phyloP scores from a whole-genome alignment of 2,888 invertebrate genomes.

The Melipona beecheii region DNA sequence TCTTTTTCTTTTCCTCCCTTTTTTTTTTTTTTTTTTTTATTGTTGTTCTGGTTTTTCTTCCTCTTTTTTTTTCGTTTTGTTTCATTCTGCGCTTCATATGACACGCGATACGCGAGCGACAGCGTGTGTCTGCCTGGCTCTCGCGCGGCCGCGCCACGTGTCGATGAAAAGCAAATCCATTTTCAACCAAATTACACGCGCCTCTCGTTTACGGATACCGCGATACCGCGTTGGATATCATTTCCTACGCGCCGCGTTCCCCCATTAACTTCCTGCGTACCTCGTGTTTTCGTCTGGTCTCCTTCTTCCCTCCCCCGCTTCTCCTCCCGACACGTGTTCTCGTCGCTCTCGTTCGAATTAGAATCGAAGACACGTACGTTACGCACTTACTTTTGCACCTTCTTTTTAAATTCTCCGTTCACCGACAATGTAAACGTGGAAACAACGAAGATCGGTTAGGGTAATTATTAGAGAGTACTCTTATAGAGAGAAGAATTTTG shows the following conservation, averaged over 20 bases:
- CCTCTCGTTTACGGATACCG: conserved; percentile 50
- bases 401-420: no score
- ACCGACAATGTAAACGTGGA: no score
- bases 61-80: neutral
- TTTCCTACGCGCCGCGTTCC: conserved; percentile 29
- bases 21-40: neutral
- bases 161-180: conserved; percentile 68
- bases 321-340: no score
- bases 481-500: no score
- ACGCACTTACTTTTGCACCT: no score
- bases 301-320: neutral
- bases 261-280: conserved; percentile 16
- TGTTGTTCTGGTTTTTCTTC: no score
- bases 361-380: neutral
- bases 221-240: conserved; percentile 46
- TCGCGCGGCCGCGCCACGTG: conserved; percentile 29
- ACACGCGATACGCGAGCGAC: conserved; percentile 50
- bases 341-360: neutral
- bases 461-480: no score
- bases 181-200: conserved; percentile 68
- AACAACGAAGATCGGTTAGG: no score
- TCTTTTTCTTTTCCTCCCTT: neutral
- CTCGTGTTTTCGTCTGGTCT: conserved; percentile 32
- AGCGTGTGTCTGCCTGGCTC: conserved; percentile 3
- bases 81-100: conserved; percentile 40